Evolutionary conservation across 2,888 invertebrate species (phyloP), one percentile per base, ranked within the genome.

Genomic region (Crossocerus cetratus): DNA sequence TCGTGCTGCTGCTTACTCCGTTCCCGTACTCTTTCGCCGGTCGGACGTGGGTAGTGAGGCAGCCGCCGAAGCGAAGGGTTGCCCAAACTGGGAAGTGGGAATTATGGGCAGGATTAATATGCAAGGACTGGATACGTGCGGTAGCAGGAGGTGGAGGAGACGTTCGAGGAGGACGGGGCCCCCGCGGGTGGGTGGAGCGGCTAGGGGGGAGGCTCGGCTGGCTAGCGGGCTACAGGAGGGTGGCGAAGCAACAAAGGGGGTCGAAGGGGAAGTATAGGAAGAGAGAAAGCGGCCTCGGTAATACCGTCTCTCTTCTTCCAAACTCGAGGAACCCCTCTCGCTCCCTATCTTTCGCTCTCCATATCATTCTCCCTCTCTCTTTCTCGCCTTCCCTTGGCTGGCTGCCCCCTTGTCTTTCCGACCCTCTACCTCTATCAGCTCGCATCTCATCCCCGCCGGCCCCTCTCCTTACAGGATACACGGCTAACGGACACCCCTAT

Each of bases 91-190:
- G 87, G 89, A 90, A 89, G 90, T 90, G 90, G 90, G 88, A 90
- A 90, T 90, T 90, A 90, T 90, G 90, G 90, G 88, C 86, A 89
- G 90, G 90, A 90, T 90, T 90, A 90, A 90, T 90, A 90, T 90
- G 90, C 90, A 90, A 90, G 90, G 90, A 90, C 88, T 90, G 90
- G 90, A 90, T 90, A 89, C 90, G 90, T 88, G 87, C 86, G 86
- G 87, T 83, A 83, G 84, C 83, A 81, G 86, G 86, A 84, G 89
- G 86, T 81, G 81, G 83, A 80, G 81, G 69, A 76, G 72, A 69
- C 64, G 73, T 73, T 61, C 77, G 69, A 74, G 68, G 81, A 79
- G 83, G 83, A 81, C 86, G 83, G 72, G 74, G 78, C 23, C 23
- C 23, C 23, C 3, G 23, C 8, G 23, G 23, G 23, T 32, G 73